phyloP scores from a whole-genome alignment of 2,113 vertebrate genomes.

The Cryptomyrus ogoouensis region DNA sequence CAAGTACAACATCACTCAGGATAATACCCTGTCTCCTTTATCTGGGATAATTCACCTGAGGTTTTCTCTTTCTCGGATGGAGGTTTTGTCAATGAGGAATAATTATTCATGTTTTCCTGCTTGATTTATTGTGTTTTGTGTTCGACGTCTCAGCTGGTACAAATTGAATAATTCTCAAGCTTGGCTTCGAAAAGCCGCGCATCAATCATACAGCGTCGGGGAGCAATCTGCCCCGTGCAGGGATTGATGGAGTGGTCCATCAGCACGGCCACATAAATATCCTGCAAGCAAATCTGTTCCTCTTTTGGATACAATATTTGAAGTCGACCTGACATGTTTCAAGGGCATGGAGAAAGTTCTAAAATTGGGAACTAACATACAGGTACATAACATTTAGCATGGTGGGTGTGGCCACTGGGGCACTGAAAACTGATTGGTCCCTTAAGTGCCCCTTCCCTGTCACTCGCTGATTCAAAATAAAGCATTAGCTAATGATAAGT shows the following conservation, averaged over 20 bases:
- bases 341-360: not conserved
- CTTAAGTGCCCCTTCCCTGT: not conserved
- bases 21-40: not conserved
- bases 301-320: not conserved
- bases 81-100: not conserved
- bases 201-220: not conserved
- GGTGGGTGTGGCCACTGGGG: not conserved
- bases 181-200: not conserved
- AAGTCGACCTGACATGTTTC: not conserved
- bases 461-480: not conserved
- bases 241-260: slow-evolving; percentile 10
- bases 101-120: slow-evolving; percentile 10
- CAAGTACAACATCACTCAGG: not conserved
- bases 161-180: slow-evolving; percentile 19
- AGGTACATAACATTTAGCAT: not conserved
- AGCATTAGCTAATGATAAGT: not conserved
- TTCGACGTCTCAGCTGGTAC: slow-evolving; percentile 7
- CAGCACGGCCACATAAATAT: slow-evolving; percentile 9
- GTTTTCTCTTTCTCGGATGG: not conserved
- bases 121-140: slow-evolving; percentile 15
- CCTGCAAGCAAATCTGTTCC: slow-evolving; percentile 5
- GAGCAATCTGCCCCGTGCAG: not conserved
- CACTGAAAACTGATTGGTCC: not conserved
- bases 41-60: not conserved
- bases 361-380: not conserved